A percentile compares a stretch with the other conserved stretches of the same genome.
Conservation (phyloP, 2,888 invertebrate genomes). For the Parnassius orleans region DNA sequence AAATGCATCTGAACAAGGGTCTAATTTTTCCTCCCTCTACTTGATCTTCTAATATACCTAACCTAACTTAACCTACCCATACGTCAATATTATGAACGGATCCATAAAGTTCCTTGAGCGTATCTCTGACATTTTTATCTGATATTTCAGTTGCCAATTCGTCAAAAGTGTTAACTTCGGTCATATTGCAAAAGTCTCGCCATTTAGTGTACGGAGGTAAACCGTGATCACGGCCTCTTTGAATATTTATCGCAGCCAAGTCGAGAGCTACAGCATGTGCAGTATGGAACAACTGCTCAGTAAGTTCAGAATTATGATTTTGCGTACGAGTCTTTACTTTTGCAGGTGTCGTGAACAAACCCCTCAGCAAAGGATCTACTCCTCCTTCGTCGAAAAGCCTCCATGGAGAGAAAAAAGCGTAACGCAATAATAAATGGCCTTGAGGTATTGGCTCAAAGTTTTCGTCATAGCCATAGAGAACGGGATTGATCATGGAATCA, state of each 20-base stretch:
- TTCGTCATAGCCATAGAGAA: slow-evolving; percentile 90
- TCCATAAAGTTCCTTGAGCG: slow-evolving; percentile 92
- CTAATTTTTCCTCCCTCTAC: slow-evolving; percentile 94
- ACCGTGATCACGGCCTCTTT: slow-evolving; percentile 96
- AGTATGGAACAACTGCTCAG: slow-evolving; percentile 92
- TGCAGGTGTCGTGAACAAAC: slow-evolving; percentile 93
- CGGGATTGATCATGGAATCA: slow-evolving; percentile 97
- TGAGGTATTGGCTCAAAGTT: slow-evolving; percentile 91
- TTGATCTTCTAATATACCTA: slow-evolving; percentile 95
- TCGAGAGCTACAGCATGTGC: slow-evolving; percentile 96
- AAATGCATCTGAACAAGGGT: slow-evolving; percentile 94
- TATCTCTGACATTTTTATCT: slow-evolving; percentile 84
- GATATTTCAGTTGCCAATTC: slow-evolving; percentile 91
- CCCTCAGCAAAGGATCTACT: slow-evolving; percentile 96
- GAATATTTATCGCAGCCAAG: slow-evolving; percentile 97
- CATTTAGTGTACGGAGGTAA: slow-evolving; percentile 95
- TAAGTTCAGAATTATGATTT: slow-evolving; percentile 95
- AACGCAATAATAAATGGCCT: slow-evolving; percentile 93
- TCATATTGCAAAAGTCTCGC: slow-evolving; percentile 92
- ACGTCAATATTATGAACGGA: slow-evolving; percentile 97
- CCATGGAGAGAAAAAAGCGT: slow-evolving; percentile 99
- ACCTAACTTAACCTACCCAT: no score
- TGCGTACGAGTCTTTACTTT: slow-evolving; percentile 93
- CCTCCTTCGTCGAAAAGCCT: slow-evolving; percentile 98
- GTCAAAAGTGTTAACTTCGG: slow-evolving; percentile 88